phyloP scores from a whole-genome alignment of 2,888 invertebrate genomes.

The Hypomecis atomaria region DNA sequence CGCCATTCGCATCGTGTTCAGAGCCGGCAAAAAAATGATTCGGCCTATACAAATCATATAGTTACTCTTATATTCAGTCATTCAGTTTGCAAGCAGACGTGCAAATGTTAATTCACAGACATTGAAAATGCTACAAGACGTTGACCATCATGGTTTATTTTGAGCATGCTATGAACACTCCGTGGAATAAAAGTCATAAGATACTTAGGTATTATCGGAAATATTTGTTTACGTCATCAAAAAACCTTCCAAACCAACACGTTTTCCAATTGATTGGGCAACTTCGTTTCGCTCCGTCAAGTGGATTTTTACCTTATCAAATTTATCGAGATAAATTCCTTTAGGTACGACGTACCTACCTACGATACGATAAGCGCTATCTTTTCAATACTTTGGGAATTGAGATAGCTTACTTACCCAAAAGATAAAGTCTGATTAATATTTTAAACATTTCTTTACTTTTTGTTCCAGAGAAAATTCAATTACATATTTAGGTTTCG shows the following conservation, averaged over 20 bases:
- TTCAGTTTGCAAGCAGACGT: no score
- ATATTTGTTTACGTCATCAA: slow-evolving; percentile 21
- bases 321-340: slow-evolving; percentile 18
- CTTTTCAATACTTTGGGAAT: slow-evolving; percentile 17
- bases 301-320: slow-evolving; percentile 26
- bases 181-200: background rate
- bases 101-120: no score
- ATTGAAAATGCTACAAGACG: no score
- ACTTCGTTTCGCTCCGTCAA: slow-evolving; percentile 18
- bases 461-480: slow-evolving; percentile 11
- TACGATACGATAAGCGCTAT: slow-evolving; percentile 17
- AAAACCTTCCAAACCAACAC: slow-evolving; percentile 17
- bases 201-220: background rate
- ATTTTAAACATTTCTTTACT: slow-evolving; percentile 6
- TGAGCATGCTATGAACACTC: no score
- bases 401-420: background rate
- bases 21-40: no score
- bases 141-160: no score
- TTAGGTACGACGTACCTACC: slow-evolving; percentile 2
- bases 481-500: slow-evolving; percentile 8
- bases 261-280: slow-evolving; percentile 23
- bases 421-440: slow-evolving; percentile 1
- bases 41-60: no score
- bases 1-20: no score
- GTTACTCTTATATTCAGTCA: no score